Evolutionary conservation across 2,888 invertebrate genomes (phyloP).

Genomic region (Drepanosiphum platanoidis): DNA sequence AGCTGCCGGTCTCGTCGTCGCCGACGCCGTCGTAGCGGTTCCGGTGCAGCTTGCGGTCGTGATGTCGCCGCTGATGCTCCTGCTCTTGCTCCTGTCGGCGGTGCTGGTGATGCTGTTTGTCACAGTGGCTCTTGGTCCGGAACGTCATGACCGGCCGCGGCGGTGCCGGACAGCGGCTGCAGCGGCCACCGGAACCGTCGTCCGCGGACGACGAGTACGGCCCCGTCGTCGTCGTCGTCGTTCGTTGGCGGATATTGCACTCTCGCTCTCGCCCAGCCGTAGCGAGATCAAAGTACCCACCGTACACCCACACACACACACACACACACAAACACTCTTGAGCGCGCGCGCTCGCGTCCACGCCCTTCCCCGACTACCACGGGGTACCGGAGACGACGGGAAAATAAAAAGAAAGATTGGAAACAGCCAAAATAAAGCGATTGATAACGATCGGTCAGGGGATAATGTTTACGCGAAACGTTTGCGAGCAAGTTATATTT

Average conservation of each 20-base stretch:
- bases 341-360: no score
- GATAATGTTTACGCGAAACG: no score
- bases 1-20: constrained; percentile 65
- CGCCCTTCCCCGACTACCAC: no score
- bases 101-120: constrained; percentile 66
- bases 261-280: background rate
- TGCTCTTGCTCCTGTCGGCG: constrained; percentile 65
- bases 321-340: background rate
- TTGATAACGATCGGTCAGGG: no score
- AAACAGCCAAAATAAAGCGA: no score
- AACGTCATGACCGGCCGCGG: constrained; percentile 45
- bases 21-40: constrained; percentile 62
- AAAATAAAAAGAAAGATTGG: no score
- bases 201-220: constrained; percentile 14
- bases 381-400: no score
- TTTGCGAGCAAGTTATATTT: background rate
- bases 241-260: background rate
- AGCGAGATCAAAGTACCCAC: background rate
- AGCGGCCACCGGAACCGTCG: background rate
- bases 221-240: constrained; percentile 5
- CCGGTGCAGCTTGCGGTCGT: constrained; percentile 36
- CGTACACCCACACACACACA: background rate
- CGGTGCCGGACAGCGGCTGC: no score
- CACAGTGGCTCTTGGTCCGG: constrained; percentile 40
- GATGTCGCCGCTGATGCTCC: constrained; percentile 17